Percentiles rank a stretch among this genome's conserved stretches.
These are phyloP conservation scores for Balaeniceps rex DNA, from an alignment of 2,113 vertebrate species.

Conservation along the genomic window DNA sequence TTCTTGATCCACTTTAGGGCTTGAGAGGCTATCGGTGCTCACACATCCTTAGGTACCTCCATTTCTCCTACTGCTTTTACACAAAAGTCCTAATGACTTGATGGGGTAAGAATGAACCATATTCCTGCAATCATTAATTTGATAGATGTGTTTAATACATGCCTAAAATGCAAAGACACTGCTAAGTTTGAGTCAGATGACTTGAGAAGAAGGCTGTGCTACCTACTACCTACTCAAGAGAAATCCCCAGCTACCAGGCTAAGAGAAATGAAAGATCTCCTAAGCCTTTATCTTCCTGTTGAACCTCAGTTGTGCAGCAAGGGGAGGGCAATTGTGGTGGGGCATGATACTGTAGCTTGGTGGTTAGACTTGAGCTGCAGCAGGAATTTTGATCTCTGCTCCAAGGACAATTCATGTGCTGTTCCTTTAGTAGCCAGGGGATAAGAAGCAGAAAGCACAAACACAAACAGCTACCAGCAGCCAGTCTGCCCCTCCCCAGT, in stretches of 20 bases:
- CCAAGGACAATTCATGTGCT: background rate
- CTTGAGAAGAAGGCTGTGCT: background rate
- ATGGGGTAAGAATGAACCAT: background rate
- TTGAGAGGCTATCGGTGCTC: background rate
- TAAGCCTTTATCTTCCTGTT: background rate
- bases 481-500: background rate
- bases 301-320: background rate
- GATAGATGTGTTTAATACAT: background rate
- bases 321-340: accelerated
- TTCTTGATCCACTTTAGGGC: background rate
- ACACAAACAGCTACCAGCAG: background rate
- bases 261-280: background rate
- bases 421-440: background rate
- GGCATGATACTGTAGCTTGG: background rate
- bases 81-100: background rate
- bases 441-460: background rate
- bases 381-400: background rate
- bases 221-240: background rate
- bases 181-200: background rate
- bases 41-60: background rate
- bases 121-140: background rate
- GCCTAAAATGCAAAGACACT: background rate
- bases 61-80: background rate
- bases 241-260: background rate
- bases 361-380: background rate